Conservation (phyloP, 2,113 vertebrate species). For the Oceanites oceanicus region DNA sequence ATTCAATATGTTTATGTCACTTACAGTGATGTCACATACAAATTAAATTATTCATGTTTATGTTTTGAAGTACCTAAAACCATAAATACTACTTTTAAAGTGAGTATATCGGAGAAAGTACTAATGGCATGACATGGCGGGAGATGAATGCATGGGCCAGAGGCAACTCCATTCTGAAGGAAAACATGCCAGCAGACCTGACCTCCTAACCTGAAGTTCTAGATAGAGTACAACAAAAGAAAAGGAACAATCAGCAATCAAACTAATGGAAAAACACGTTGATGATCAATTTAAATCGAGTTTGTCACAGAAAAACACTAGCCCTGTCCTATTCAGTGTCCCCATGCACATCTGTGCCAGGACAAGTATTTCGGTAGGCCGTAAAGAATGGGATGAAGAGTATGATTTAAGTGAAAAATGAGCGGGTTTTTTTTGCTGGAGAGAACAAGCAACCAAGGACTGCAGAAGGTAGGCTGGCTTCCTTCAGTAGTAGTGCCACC, state of each 20-base stretch:
- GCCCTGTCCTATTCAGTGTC: neutral
- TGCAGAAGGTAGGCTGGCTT: neutral
- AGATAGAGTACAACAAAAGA: constrained; percentile 14
- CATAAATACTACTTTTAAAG: neutral
- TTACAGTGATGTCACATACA: neutral
- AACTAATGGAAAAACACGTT: neutral
- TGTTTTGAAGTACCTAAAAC: neutral
- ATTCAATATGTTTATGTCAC: neutral
- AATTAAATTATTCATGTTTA: constrained; percentile 4
- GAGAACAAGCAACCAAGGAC: neutral
- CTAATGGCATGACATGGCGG: neutral
- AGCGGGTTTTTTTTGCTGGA: neutral
- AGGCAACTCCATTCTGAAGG: neutral
- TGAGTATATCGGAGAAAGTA: neutral
- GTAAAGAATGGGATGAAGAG: neutral
- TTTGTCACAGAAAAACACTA: neutral
- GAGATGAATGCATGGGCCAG: neutral
- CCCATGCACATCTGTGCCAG: neutral
- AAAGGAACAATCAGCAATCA: constrained; percentile 14
- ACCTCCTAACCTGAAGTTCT: constrained; percentile 38
- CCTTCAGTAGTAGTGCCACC: neutral
- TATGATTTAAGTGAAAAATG: neutral
- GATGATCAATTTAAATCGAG: neutral
- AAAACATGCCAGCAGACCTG: constrained; percentile 15
- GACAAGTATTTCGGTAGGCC: neutral